A percentile compares a stretch with the other conserved stretches of the same genome.
phyloP scores from a whole-genome alignment of 2,888 invertebrate species.

The Dryocosmus kuriphilus region DNA sequence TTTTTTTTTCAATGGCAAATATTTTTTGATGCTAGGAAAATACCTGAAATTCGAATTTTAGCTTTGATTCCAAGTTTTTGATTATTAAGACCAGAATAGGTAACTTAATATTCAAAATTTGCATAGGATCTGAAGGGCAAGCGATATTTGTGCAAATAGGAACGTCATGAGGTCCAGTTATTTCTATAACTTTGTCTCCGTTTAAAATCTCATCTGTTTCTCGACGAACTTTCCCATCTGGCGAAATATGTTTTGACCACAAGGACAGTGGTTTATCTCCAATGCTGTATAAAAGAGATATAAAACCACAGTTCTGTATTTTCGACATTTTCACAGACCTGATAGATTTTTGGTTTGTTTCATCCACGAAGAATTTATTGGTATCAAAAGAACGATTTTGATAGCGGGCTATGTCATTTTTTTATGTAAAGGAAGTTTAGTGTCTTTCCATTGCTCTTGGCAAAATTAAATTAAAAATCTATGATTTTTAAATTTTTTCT shows the following conservation, averaged over 20 bases:
- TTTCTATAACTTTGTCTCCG: slow-evolving; percentile 61
- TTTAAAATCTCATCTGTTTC: slow-evolving; percentile 57
- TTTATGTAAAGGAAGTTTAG: background rate
- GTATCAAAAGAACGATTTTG: background rate
- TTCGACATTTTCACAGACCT: slow-evolving; percentile 33
- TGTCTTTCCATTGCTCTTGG: background rate
- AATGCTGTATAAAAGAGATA: slow-evolving; percentile 60
- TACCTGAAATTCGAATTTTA: slow-evolving; percentile 97
- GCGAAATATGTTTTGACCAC: slow-evolving; percentile 60
- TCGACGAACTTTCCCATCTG: slow-evolving; percentile 59
- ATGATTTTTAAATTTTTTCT: background rate
- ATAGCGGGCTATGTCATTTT: background rate
- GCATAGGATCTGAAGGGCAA: slow-evolving; percentile 93
- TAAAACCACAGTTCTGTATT: slow-evolving; percentile 55
- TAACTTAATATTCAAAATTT: slow-evolving; percentile 93
- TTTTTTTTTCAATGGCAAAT: too few relatives aligned
- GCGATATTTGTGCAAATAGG: slow-evolving; percentile 80
- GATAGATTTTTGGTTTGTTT: slow-evolving; percentile 11
- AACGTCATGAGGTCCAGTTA: slow-evolving; percentile 56
- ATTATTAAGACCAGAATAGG: slow-evolving; percentile 96
- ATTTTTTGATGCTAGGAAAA: slow-evolving; percentile 9
- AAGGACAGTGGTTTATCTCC: slow-evolving; percentile 56
- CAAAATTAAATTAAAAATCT: background rate
- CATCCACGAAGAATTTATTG: slow-evolving; percentile 5
- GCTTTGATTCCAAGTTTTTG: slow-evolving; percentile 96